Base-by-base conservation (phyloP, 53 echinoderm and acorn worm species). In the Apostichopus leukothele region DNA sequence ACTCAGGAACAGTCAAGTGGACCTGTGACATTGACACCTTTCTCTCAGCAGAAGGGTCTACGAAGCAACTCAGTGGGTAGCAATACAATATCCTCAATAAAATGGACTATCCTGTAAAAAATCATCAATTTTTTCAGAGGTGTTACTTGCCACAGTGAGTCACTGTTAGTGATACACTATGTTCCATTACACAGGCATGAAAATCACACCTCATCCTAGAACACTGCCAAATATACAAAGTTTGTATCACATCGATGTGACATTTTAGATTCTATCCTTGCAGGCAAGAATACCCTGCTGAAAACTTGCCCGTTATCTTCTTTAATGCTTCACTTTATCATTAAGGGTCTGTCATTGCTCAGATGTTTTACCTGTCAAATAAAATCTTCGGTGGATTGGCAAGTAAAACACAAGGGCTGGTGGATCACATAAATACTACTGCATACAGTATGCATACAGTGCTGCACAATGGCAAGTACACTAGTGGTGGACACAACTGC, bases 81-180 rank as follows among this genome's bases (percentile, higher is more conserved):
- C 11, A 13, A 16, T 13, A 63, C 63, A 63, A 63, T 16, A 11
- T 16, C 16, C 63, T 16, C 63, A 63, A 13, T 11, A 16, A 63
- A 63, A 63, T 63, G 8, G 63, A 63, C 10, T 63, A 63, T 63
- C 11, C 63, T 63, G 63, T 63, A 63, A 11, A 63, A 63, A 63
- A 63, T 63, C 39, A 63, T 4, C 63, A 63, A 11, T 63, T 63
- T 79, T 79, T 79, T 51, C 52, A 79, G n/a, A 79, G 79, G 79
- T 79, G 79, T 79, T 79, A 79, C 53, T 13, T 79, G 53, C 50
- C 51, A 53, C 51, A 79, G 51, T 79, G 79, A 79, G 50, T 79
- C 79, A 79, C 50, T 53, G 79, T 51, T 53, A 79, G 14, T 79
- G 51, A 18, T 51, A 51, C n/a, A 79, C 79, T 8, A 51, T 53